phyloP scores from a whole-genome alignment of 2,797 vertebrate genomes.

The Amblyopsis hoosieri region DNA sequence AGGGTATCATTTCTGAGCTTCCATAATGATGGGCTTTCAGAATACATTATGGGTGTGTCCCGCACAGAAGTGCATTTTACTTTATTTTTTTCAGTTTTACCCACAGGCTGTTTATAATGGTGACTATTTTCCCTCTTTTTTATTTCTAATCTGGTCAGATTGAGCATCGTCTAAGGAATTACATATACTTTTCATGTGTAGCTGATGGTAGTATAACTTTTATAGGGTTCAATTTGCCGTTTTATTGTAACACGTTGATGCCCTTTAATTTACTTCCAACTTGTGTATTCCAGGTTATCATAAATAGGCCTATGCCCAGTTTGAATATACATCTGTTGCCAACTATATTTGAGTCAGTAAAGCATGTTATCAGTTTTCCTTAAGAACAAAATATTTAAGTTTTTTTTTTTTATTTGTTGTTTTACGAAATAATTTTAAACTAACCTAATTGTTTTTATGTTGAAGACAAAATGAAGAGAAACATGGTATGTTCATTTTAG shows the following conservation, averaged over 20 bases:
- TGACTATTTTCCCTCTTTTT: background rate
- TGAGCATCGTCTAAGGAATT: conserved; percentile 4
- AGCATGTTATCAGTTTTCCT: too few relatives aligned
- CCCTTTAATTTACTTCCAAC: conserved; percentile 20
- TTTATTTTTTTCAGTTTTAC: background rate
- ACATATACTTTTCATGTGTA: too few relatives aligned
- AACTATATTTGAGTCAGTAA: too few relatives aligned
- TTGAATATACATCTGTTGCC: too few relatives aligned
- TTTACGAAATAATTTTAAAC: background rate
- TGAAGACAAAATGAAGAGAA: too few relatives aligned
- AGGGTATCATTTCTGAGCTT: conserved; percentile 77
- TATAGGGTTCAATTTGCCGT: conserved; percentile 13
- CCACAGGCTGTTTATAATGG: conserved; percentile 46
- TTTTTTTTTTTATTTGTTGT: too few relatives aligned
- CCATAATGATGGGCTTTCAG: conserved; percentile 77
- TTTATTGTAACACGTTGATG: conserved; percentile 26
- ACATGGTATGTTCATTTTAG: too few relatives aligned
- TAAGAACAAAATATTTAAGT: too few relatives aligned
- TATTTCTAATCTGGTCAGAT: background rate
- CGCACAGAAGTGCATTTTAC: conserved; percentile 58
- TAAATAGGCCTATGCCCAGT: too few relatives aligned
- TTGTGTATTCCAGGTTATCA: too few relatives aligned
- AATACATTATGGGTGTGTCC: conserved; percentile 77
- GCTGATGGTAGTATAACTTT: conserved; percentile 15
- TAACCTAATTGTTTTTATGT: background rate